These are phyloP conservation scores for Diprion similis DNA, from an alignment of 1,140 invertebrate species.

Conservation along the genomic window DNA sequence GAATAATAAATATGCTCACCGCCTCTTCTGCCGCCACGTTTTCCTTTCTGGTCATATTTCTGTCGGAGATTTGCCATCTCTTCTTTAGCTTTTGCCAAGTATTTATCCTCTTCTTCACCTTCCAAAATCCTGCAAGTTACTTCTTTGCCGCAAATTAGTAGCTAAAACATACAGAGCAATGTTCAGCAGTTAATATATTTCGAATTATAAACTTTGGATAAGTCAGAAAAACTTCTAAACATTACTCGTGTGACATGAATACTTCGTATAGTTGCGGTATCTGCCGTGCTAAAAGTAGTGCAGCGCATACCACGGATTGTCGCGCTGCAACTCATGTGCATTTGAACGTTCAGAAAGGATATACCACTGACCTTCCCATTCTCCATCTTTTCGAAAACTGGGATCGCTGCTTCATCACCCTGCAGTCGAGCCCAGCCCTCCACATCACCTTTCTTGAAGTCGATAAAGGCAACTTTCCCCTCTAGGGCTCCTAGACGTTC, in stretches of 20 bases:
- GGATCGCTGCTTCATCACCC: conserved; percentile 73
- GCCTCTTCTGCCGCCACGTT: conserved; percentile 37
- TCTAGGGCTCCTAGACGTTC: conserved; percentile 69
- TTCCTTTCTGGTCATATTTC: conserved; percentile 55
- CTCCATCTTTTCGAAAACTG: conserved; percentile 69
- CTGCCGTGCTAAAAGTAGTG: too few relatives aligned
- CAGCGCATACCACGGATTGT: too few relatives aligned
- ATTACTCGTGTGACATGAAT: neutral
- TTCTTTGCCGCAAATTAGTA: conserved; percentile 65
- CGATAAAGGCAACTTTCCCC: conserved; percentile 74
- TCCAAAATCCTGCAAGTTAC: conserved; percentile 67
- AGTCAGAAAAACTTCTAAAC: conserved; percentile 18
- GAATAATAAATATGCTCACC: conserved; percentile 29
- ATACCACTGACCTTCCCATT: conserved; percentile 61
- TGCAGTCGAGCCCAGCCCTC: conserved; percentile 75
- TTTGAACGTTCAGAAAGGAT: too few relatives aligned
- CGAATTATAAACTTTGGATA: conserved; percentile 15
- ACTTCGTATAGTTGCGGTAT: too few relatives aligned
- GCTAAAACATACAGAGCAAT: conserved; percentile 29
- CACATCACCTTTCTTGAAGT: conserved; percentile 75
- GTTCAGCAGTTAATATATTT: conserved; percentile 1
- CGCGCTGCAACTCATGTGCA: too few relatives aligned
- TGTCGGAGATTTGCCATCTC: conserved; percentile 66
- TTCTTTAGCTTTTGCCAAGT: conserved; percentile 69
- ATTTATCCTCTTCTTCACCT: conserved; percentile 74